Percentiles rank a stretch among this genome's conserved stretches.
phyloP scores from a whole-genome alignment of 1,140 invertebrate species.

The Calephelis virginiensis region DNA sequence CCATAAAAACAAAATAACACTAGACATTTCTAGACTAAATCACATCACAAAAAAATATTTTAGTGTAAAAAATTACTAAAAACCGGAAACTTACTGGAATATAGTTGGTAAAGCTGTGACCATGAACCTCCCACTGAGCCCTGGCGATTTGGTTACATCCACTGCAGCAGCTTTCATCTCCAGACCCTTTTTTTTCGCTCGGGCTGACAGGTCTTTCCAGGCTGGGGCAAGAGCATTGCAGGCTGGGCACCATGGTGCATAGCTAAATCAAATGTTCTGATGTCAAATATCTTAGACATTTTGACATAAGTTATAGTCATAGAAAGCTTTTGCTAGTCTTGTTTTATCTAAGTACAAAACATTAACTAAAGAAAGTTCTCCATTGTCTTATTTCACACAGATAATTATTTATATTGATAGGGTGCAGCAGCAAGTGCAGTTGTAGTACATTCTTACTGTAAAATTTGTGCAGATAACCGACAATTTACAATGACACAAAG shows the following conservation, averaged over 20 bases:
- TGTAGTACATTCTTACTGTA: no score
- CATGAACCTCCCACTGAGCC: conserved; percentile 97
- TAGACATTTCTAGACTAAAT: not conserved
- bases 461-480: no score
- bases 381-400: no score
- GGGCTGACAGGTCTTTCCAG: conserved; percentile 93
- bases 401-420: no score
- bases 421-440: no score
- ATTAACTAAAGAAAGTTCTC: no score
- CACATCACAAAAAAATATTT: not conserved
- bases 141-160: conserved; percentile 95
- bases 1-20: not conserved
- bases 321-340: no score
- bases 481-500: no score
- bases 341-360: no score
- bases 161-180: conserved; percentile 93
- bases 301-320: no score
- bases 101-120: conserved; percentile 99
- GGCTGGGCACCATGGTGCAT: conserved; percentile 99
- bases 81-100: conserved; percentile 90
- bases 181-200: conserved; percentile 83
- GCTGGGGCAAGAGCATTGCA: conserved; percentile 93
- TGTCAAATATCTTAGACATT: not conserved
- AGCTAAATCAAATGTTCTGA: conserved; percentile 79
- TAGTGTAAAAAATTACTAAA: not conserved